Evolutionary conservation across 2,797 vertebrate genomes (phyloP).

Genomic region (Miichthys miiuy): DNA sequence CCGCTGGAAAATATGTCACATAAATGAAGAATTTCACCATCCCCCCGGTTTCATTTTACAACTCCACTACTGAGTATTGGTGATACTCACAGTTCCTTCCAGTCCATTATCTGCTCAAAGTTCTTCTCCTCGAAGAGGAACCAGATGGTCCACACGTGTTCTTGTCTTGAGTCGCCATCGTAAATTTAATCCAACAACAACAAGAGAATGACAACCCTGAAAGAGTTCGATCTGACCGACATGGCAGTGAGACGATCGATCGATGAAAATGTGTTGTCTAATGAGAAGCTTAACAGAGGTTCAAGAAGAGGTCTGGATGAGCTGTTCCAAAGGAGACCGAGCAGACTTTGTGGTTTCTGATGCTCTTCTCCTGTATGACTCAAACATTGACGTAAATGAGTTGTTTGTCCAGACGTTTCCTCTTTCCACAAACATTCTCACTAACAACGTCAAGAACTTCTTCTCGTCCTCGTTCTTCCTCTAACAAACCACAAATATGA

Average conservation of each 20-base stretch:
- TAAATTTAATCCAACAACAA: not conserved
- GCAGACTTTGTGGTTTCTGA: too few relatives aligned
- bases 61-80: too few relatives aligned
- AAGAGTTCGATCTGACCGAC: not conserved
- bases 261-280: not conserved
- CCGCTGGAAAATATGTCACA: too few relatives aligned
- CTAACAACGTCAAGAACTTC: too few relatives aligned
- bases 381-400: too few relatives aligned
- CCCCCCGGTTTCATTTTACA: too few relatives aligned
- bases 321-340: not conserved
- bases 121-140: constrained; percentile 39
- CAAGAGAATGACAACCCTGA: not conserved
- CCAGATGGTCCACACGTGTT: constrained; percentile 35
- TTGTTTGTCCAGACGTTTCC: too few relatives aligned
- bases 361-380: too few relatives aligned
- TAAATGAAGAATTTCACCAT: too few relatives aligned
- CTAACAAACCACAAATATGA: too few relatives aligned
- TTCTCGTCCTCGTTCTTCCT: too few relatives aligned
- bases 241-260: not conserved
- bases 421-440: too few relatives aligned
- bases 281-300: not conserved
- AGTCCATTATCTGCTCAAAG: constrained; percentile 77
- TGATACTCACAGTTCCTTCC: constrained; percentile 81
- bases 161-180: constrained; percentile 44
- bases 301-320: not conserved